Conservation (phyloP, 35 echinoderm and acorn worm genomes). For the Ophioderma brevispina region DNA sequence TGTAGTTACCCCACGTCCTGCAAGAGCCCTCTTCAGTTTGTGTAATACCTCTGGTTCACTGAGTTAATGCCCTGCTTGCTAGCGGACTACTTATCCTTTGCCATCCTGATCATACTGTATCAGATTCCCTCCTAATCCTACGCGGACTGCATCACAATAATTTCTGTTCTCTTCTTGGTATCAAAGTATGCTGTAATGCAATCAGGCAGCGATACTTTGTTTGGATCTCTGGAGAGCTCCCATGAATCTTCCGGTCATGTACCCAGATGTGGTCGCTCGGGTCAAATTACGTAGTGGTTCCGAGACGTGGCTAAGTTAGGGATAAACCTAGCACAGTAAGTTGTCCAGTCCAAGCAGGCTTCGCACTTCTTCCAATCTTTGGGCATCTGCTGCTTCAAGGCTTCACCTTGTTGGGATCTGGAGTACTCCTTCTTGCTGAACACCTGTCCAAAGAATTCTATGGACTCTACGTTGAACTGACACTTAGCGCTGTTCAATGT, state of each 20-base stretch:
- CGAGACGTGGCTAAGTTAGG: slow-evolving; percentile 15
- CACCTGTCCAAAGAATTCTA: slow-evolving; percentile 27
- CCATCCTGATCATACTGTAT: not conserved
- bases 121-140: not conserved
- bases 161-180: slow-evolving; percentile 45
- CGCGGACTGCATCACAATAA: not conserved
- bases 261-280: not conserved
- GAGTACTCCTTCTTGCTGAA: slow-evolving; percentile 18
- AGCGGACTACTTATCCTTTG: not conserved
- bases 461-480: not conserved
- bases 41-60: not conserved
- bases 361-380: not conserved
- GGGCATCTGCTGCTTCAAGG: not conserved
- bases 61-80: too few species aligned
- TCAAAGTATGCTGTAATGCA: too few species aligned
- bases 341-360: slow-evolving; percentile 8
- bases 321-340: slow-evolving; percentile 9
- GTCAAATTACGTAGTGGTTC: not conserved
- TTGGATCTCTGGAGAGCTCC: slow-evolving; percentile 15
- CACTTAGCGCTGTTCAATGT: slow-evolving; percentile 39
- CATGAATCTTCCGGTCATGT: not conserved
- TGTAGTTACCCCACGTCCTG: slow-evolving; percentile 34
- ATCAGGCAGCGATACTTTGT: slow-evolving; percentile 16
- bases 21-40: slow-evolving; percentile 35
- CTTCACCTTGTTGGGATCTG: slow-evolving; percentile 22